phyloP scores from a whole-genome alignment of 2,888 invertebrate species.

The Harpagoxenus sublaevis region DNA sequence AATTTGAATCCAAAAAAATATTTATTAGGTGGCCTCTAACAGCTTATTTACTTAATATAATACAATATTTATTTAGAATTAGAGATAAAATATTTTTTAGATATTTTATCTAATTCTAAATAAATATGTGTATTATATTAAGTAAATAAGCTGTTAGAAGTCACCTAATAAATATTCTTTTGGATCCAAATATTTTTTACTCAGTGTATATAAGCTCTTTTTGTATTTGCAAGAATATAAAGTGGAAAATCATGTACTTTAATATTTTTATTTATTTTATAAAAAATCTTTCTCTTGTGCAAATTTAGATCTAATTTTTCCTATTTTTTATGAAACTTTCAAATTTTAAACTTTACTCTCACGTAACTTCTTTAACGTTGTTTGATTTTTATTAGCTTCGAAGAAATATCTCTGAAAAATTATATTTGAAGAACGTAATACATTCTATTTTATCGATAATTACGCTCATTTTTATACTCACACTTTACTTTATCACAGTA shows the following conservation, averaged over 20 bases:
- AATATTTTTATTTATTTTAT: neutral
- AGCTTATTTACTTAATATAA: too few relatives aligned
- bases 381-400: neutral
- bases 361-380: neutral
- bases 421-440: neutral
- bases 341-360: neutral
- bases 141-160: too few relatives aligned
- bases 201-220: neutral
- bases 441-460: neutral
- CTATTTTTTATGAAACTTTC: neutral
- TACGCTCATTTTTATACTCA: neutral
- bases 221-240: neutral
- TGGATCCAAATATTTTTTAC: too few relatives aligned
- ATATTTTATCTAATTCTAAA: too few relatives aligned
- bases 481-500: neutral
- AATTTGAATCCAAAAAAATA: too few relatives aligned
- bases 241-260: neutral
- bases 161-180: too few relatives aligned
- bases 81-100: too few relatives aligned
- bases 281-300: neutral
- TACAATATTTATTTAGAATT: too few relatives aligned
- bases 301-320: neutral
- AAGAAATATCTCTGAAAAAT: constrained; percentile 1
- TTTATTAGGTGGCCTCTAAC: too few relatives aligned
- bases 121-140: too few relatives aligned